Evolutionary conservation across 2,797 vertebrate species (phyloP), one percentile per base, ranked within the genome.

Genomic region (Peromyscus attwateri): DNA sequence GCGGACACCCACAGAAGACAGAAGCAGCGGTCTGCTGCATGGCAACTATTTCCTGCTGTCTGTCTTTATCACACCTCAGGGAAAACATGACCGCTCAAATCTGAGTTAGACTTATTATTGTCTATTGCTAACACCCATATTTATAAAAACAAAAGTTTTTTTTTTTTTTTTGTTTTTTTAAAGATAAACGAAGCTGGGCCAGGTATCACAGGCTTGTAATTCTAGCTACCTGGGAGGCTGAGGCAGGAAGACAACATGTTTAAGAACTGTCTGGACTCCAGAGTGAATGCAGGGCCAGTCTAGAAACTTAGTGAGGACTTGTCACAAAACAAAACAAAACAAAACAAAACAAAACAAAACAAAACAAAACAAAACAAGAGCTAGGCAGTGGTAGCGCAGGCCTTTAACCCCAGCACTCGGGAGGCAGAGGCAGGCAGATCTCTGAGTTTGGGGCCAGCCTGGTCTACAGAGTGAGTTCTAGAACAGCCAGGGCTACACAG

Each of bases 41-140:
- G 31, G 81, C 55, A 64, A 34, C 14, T 5, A 23, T 29, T 81
- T 68, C 57, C 62, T 62, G 40, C 31, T n/a, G 3, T 23, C 49
- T 12, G 3, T 23, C 49, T 13, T 70, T 34, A 25, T 17, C 55
- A 80, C 13, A 76, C 23, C 83, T 37, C 17, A 94, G 55, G 7
- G 80, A 81, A 89, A 84, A 79, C 7, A 73, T 79, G 66, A 87
- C 66, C 83, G 79, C 75, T 43, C 60, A 75, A 87, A 96, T 12
- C 27, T 76, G 29, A 94, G 85, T 87, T 76, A 76, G 62, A 70
- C 66, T 52, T 34, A 87, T 52, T 34, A 87, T 40, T 40, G 12
- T 85, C 92, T 91, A 91, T 27, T 82, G 70, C 40, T 94, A 93
- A 80, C 9, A 89, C 62, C 71, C 37, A 85, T 75, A 57, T 7